Base-by-base conservation (phyloP, 2,888 invertebrate genomes). In the Heliconius cydno region DNA sequence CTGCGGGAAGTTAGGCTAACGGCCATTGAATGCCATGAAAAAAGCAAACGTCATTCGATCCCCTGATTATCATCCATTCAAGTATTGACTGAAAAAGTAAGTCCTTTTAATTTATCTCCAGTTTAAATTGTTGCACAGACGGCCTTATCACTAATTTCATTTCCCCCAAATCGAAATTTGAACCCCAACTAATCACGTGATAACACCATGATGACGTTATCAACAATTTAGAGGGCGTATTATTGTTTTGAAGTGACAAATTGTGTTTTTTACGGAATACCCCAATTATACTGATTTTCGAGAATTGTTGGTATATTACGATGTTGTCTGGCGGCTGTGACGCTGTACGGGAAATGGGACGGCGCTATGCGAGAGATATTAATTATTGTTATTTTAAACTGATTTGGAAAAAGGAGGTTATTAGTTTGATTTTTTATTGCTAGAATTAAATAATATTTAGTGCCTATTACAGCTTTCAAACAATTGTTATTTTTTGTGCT, bases 241-340 rank as follows among this genome's bases (percentile, higher is more conserved):
- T 79, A 66, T 72, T 72, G 12, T 66, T 30, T 57, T 30, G 25
- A 70, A 41, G 70, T 76, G 79, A 76, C 65, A 25, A 57, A 46
- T 52, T 76, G 19, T 79, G 41, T 79, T 72, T 76, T 71, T 63
- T 72, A 46, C 28, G 70, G 52, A 74, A 74, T 80, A 78, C 68
- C 77, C 70, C 77, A 68, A 77, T 78, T 78, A 77, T 38, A 30
- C 41, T 2, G 57, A 77, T 73, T 80, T 73, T 74, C 73, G 74
- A 65, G 68, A 78, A 72, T n/a, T 78, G 78, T 63, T 19, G 52
- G 52, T 22, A n/a, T 60, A 60, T 60, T 60, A 60, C 60, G 60
- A 52, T 57, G 68, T 65, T 79, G 66, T 77, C 79, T 76, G 79
- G 76, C 68, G 70, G 70, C 25, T 66, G 73, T 74, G 80, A 80